These are phyloP conservation scores for Cryptotis parvus DNA, from an alignment of 2,113 vertebrate species.

Conservation along the genomic window DNA sequence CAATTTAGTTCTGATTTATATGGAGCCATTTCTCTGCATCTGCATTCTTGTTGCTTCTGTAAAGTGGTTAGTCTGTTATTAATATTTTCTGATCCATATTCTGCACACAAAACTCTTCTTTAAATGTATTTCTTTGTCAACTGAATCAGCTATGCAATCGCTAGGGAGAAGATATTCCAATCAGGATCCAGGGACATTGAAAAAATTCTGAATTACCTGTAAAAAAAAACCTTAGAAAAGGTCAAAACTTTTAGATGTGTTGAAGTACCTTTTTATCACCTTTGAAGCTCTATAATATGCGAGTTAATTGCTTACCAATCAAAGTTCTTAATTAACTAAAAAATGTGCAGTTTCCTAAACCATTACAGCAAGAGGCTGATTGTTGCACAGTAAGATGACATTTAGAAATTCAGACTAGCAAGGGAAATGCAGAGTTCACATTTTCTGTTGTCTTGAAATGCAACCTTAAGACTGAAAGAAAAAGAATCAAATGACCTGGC, in stretches of 20 bases:
- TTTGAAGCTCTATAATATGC: not conserved
- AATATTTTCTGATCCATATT: slow-evolving; percentile 8
- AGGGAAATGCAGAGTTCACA: not conserved
- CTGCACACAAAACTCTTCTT: not conserved
- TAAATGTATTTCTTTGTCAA: not conserved
- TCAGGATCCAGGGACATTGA: not conserved
- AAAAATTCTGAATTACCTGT: not conserved
- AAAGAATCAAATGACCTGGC: no score
- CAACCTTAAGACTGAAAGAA: not conserved
- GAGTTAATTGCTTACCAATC: not conserved
- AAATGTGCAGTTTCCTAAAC: not conserved
- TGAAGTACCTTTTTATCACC: slow-evolving; percentile 31
- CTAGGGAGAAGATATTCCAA: not conserved
- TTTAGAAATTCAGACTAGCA: not conserved
- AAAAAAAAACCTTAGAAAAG: not conserved
- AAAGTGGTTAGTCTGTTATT: not conserved
- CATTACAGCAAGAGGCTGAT: not conserved
- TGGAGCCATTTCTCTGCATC: not conserved
- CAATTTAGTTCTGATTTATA: not conserved
- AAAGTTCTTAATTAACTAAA: not conserved
- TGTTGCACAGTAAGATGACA: not conserved
- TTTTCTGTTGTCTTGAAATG: slow-evolving; percentile 10
- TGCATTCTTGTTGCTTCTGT: not conserved
- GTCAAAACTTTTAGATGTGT: not conserved
- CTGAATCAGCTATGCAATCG: not conserved